phyloP scores from a whole-genome alignment of 2,113 vertebrate genomes.

The Scolopax mira region DNA sequence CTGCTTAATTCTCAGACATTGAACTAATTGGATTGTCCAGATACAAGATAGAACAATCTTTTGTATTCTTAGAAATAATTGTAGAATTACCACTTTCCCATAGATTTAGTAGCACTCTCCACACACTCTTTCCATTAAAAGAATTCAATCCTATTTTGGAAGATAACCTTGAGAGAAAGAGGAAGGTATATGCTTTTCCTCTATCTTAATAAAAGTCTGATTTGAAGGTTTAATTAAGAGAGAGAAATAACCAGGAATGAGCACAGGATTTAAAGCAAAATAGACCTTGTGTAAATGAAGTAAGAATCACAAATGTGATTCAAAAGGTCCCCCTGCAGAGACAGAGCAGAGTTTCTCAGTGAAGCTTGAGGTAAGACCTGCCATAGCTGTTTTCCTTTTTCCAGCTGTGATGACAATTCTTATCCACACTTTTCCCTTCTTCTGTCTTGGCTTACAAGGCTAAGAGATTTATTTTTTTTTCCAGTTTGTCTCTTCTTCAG shows the following conservation, averaged over 20 bases:
- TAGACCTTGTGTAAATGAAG: neutral
- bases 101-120: neutral
- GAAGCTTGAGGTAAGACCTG: neutral
- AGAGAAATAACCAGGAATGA: constrained; percentile 9
- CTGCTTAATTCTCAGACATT: neutral
- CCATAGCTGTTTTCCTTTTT: neutral
- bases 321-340: neutral
- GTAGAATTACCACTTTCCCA: constrained; percentile 25
- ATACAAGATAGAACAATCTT: constrained; percentile 8
- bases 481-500: neutral
- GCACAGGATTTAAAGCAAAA: constrained; percentile 23
- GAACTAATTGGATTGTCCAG: constrained; percentile 40
- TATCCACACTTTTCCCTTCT: neutral
- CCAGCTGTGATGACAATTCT: neutral
- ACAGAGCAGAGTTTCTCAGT: neutral
- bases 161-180: constrained; percentile 43
- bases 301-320: neutral
- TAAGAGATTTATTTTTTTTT: neutral
- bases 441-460: neutral
- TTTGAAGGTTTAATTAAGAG: constrained; percentile 52
- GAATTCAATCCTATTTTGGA: constrained; percentile 8
- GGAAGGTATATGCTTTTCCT: neutral
- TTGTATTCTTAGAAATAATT: constrained; percentile 23
- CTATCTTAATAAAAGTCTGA: constrained; percentile 37
- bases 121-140: neutral